These are phyloP conservation scores for Dreissena rostriformis DNA, from an alignment of 1,140 invertebrate species.

Conservation along the genomic window DNA sequence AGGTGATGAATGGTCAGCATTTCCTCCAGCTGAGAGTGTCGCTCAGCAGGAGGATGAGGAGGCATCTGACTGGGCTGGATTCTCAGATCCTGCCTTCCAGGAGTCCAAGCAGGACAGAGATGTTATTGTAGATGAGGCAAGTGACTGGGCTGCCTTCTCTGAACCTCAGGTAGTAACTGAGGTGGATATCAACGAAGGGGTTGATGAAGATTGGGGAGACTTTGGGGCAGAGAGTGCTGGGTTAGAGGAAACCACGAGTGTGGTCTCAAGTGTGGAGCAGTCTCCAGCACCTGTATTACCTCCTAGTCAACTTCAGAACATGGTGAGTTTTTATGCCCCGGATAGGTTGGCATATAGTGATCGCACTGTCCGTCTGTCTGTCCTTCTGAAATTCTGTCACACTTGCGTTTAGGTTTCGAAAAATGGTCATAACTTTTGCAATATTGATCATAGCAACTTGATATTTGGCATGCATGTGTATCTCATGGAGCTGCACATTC, in stretches of 20 bases:
- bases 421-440: too few species aligned
- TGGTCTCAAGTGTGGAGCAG: too few species aligned
- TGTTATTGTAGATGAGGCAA: constrained; percentile 4
- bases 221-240: constrained; percentile 43
- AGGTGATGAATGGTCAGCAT: constrained; percentile 45
- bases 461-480: too few species aligned
- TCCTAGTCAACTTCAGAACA: neutral
- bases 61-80: constrained; percentile 30
- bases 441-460: too few species aligned
- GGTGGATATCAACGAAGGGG: constrained; percentile 18
- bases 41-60: neutral
- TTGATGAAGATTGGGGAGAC: constrained; percentile 55
- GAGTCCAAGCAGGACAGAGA: neutral
- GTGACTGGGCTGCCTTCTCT: constrained; percentile 49
- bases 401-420: too few species aligned
- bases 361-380: too few species aligned
- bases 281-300: too few species aligned
- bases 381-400: too few species aligned
- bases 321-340: neutral
- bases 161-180: constrained; percentile 22
- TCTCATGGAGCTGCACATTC: too few species aligned
- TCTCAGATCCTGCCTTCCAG: constrained; percentile 12
- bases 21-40: constrained; percentile 6
- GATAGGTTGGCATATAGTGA: too few species aligned
- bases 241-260: too few species aligned